Conservation (phyloP, 2,797 vertebrate genomes). For the Sciurus vulgaris region DNA sequence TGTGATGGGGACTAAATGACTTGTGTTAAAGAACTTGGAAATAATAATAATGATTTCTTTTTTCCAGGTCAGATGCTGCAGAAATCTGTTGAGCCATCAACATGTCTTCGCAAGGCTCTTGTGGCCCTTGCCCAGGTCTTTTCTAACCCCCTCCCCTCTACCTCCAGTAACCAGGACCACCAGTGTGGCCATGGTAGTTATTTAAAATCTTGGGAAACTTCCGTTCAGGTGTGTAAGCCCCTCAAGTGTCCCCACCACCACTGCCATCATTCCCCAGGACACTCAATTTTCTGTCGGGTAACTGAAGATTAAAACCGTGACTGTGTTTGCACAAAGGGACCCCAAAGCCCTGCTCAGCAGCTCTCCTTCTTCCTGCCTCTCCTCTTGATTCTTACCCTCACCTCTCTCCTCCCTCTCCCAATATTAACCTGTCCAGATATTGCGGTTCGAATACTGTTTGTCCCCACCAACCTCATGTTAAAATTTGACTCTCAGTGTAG, state of each 20-base stretch:
- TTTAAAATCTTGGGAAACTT: slow-evolving; percentile 7
- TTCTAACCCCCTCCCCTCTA: background rate
- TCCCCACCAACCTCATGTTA: background rate
- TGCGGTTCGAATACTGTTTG: background rate
- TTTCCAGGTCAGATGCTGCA: background rate
- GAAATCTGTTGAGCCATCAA: background rate
- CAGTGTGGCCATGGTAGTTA: background rate
- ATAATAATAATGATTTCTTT: background rate
- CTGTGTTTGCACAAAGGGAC: background rate
- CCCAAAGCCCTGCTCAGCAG: background rate
- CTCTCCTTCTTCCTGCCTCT: background rate
- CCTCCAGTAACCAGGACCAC: background rate
- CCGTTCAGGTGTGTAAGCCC: background rate
- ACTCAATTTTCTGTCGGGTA: background rate
- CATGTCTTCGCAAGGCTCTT: background rate
- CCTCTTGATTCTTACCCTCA: background rate
- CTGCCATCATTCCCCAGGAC: background rate
- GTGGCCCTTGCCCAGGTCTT: background rate
- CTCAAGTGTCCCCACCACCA: background rate
- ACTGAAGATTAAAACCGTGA: background rate
- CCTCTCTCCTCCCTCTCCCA: background rate
- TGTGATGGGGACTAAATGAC: background rate
- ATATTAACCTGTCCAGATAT: background rate
- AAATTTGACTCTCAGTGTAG: background rate
- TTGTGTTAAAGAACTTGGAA: background rate